Evolutionary conservation across 2,113 vertebrate genomes (phyloP), one percentile per base, ranked within the genome.

Genomic region (Melanerpes aurifrons): DNA sequence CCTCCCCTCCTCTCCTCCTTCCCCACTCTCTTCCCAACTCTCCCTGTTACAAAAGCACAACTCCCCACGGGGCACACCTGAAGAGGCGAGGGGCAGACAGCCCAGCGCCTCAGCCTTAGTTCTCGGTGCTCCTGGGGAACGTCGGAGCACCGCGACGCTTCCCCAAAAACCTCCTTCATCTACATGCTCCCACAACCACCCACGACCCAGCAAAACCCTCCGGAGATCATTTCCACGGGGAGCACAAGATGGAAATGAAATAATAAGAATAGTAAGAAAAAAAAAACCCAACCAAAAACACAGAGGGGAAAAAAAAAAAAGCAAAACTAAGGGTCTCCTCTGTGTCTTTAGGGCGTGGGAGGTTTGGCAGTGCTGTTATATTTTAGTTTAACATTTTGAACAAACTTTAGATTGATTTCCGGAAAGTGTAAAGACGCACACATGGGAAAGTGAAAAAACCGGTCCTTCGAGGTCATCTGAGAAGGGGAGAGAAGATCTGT

Each of bases 371-470:
- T 14, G 35, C 50, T n/a, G 79, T 91, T 95, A 92, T 90, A 79
- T 93, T 95, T 96, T 80, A 78, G 74, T 88, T 92, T 25, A 75
- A 87, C 47, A 75, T 92, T 92, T 92, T 90, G 48, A 87, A 59
- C 79, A 93, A 95, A 92, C 90, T 95, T 93, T 3, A 91, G 62
- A 53, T 75, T 84, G 91, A 91, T 96, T 94, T 96, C 91, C 91
- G 81, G 95, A 95, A 94, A 94, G 89, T 28, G 54, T 91, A 87
- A 74, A 58, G 5, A 43, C 61, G 37, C 86, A 86, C 82, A 91
- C 74, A 82, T 75, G 47, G 91, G 95, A 90, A 96, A 94, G 93
- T 63, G 92, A 89, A 84, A 93, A 91, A 96, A 96, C 87, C 81
- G 91, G 95, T 95, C 94, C 94, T 83, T 76, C 79, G 77, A 86